Base-by-base conservation (phyloP, 2,888 invertebrate genomes). In the Diadromus collaris region DNA sequence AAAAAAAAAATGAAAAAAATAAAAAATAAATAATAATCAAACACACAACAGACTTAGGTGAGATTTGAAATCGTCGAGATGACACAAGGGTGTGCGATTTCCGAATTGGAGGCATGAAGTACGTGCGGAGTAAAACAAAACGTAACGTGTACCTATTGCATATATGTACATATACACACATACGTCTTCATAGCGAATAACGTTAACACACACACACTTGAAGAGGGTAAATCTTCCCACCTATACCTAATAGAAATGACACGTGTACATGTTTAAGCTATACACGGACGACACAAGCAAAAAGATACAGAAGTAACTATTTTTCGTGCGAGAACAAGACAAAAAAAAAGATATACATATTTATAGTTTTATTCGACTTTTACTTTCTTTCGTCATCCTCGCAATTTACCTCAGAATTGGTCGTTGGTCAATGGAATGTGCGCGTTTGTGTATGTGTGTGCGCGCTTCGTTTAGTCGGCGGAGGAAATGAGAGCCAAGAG, bases 141-240 rank as follows among this genome's bases (percentile, higher is more conserved):
- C 64, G 19, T 58, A 76, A 63, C 67, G 69, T 70, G 73, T 76
- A 67, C 34, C 73, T 65, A 74, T 56, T 74, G 69, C 79, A 76
- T 73, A 69, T 69, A 70, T 76, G 76, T 76, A 79, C 73, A 79
- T 76, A 78, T 64, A 76, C 60, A 67, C 65, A 67, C 79, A 73
- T 76, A 73, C 76, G 79, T 82, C 82, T 75, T 81, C 76, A 74
- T 83, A 83, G 83, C 79, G 82, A 84, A 78, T 84, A 83, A 80
- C 82, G 83, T 73, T 81, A 65, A 48, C 7, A 58, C 72, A 73
- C 67, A 48, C 71, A 41, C 44, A 64, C 54, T 65, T 58, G 46
- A 56, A 64, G 10, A 41, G 21, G 27, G 70, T 73, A 78, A 67
- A 77, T 76, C 65, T 74, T 46, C 60, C 44, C 56, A 56, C 60